A percentile compares a stretch with the other conserved stretches of the same genome.
These are phyloP conservation scores for Drosophila siamana DNA, from an alignment of 2,888 invertebrate genomes.

Conservation along the genomic window DNA sequence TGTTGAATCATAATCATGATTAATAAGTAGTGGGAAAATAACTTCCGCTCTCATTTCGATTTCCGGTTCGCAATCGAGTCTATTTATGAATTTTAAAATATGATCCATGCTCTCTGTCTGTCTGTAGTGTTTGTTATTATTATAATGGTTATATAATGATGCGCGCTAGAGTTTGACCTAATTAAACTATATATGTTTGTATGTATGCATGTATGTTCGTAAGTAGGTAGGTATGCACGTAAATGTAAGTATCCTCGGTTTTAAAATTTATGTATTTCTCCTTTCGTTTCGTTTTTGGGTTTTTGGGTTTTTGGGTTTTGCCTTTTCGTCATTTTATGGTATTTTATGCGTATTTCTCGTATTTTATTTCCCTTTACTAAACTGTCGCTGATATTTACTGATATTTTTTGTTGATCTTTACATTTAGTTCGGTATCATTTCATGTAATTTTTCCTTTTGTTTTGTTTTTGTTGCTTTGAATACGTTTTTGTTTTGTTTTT, in stretches of 20 bases:
- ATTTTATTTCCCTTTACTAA: conserved; percentile 51
- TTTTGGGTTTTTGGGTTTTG: neutral
- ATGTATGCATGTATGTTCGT: conserved; percentile 24
- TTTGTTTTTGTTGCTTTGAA: conserved; percentile 41
- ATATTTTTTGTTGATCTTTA: conserved; percentile 64
- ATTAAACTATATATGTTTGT: conserved; percentile 59
- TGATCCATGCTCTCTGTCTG: conserved; percentile 31
- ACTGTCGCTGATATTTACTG: conserved; percentile 73
- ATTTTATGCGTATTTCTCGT: conserved; percentile 49
- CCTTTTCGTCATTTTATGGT: conserved; percentile 28
- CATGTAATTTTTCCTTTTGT: conserved; percentile 39
- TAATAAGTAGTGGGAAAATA: conserved; percentile 48
- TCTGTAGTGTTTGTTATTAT: conserved; percentile 23
- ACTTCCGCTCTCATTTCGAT: conserved; percentile 19
- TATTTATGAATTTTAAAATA: conserved; percentile 38
- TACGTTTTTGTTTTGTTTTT: conserved; percentile 32
- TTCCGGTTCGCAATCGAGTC: conserved; percentile 15
- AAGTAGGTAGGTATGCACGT: conserved; percentile 18
- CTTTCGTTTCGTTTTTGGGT: neutral
- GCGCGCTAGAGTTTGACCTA: conserved; percentile 76
- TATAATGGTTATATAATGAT: conserved; percentile 65
- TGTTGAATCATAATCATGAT: conserved; percentile 31
- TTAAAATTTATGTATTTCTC: conserved; percentile 16
- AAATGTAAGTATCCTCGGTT: conserved; percentile 31
- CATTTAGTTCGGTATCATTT: conserved; percentile 49